These are phyloP conservation scores for Emys orbicularis DNA, from an alignment of 2,797 vertebrate genomes.

Conservation along the genomic window DNA sequence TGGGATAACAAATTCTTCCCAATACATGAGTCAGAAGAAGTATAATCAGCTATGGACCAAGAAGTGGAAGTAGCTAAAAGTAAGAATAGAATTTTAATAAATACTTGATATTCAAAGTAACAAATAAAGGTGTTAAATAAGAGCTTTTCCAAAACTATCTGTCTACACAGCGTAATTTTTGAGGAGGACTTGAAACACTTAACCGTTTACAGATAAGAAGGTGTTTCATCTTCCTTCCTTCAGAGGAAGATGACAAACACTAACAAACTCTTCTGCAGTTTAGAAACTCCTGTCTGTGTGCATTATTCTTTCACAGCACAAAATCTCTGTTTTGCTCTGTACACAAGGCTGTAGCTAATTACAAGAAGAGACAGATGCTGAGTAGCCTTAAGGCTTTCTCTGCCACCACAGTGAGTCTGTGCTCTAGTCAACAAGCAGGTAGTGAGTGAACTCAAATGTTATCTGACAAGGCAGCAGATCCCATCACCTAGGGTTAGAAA, in stretches of 20 bases:
- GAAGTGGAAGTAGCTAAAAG: background rate
- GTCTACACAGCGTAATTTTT: background rate
- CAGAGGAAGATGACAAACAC: conserved; percentile 46
- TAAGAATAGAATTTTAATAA: background rate
- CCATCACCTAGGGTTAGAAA: conserved; percentile 90
- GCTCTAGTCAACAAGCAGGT: conserved; percentile 82
- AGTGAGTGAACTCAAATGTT: conserved; percentile 85
- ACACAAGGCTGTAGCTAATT: conserved; percentile 87
- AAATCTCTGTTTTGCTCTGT: conserved; percentile 80
- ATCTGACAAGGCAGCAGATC: conserved; percentile 91
- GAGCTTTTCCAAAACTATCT: background rate
- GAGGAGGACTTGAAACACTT: background rate
- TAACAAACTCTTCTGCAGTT: conserved; percentile 73
- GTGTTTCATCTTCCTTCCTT: conserved; percentile 9
- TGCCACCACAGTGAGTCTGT: conserved; percentile 79
- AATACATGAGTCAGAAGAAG: background rate
- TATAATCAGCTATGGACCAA: background rate
- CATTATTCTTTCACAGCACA: conserved; percentile 77
- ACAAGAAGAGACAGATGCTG: conserved; percentile 87
- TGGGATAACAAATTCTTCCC: background rate
- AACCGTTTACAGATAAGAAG: conserved; percentile 26
- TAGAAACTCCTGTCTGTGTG: conserved; percentile 83
- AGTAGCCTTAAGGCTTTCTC: conserved; percentile 82
- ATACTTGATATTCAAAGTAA: background rate
- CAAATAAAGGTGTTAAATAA: background rate